Evolutionary conservation across 2,113 vertebrate species (phyloP).

Genomic region (Pelobates fuscus): DNA sequence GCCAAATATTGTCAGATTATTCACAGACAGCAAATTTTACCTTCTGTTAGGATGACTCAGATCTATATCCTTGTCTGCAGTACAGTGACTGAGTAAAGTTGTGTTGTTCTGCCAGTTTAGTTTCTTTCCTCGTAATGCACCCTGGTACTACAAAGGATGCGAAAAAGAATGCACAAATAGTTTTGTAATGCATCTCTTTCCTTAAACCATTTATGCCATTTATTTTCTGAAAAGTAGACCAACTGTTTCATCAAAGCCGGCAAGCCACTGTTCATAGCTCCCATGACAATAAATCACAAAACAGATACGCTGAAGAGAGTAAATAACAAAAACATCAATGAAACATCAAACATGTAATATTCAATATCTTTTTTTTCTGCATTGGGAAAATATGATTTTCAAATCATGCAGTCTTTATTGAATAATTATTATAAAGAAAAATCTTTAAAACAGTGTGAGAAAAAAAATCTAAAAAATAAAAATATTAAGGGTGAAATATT

Average conservation of each 20-base stretch:
- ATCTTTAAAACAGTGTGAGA: too few species aligned
- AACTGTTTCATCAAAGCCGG: constrained; percentile 6
- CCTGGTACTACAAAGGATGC: constrained; percentile 10
- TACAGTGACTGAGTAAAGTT: constrained; percentile 16
- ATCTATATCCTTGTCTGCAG: constrained; percentile 28
- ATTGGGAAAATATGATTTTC: too few species aligned
- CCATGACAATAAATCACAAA: not conserved
- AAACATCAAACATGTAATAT: too few species aligned
- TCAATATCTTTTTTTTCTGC: too few species aligned
- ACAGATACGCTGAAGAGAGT: too few species aligned
- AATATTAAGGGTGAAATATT: too few species aligned
- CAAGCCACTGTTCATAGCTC: not conserved
- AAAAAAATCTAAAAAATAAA: too few species aligned
- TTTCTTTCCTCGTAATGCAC: constrained; percentile 2
- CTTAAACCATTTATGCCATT: constrained; percentile 20
- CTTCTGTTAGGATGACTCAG: constrained; percentile 32
- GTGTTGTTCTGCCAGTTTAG: not conserved
- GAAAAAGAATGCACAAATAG: constrained; percentile 16
- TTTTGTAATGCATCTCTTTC: constrained; percentile 3
- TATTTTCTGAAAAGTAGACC: constrained; percentile 1
- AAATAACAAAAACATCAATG: too few species aligned
- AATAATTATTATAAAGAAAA: too few species aligned
- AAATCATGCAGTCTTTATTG: too few species aligned
- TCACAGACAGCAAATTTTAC: constrained; percentile 23
- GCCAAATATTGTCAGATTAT: constrained; percentile 39